Base-by-base conservation (phyloP, 2,888 invertebrate genomes). In the Napeogenes sylphis region DNA sequence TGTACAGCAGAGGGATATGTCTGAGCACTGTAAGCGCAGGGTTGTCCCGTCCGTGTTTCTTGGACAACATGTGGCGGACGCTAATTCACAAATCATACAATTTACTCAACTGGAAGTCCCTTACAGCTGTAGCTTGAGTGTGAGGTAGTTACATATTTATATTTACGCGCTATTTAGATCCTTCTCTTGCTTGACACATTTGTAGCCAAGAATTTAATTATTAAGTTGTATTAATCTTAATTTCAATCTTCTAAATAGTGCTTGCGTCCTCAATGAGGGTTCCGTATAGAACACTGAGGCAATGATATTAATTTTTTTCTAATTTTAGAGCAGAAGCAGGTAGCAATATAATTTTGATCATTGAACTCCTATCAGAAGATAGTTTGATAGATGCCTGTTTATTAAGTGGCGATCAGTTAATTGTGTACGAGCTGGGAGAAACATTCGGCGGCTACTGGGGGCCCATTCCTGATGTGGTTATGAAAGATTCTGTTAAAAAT, bases 381-480 rank as follows among this genome's bases (percentile, higher is more conserved):
- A 75, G 68, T 47, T 62, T 85, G 13, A 13, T 54, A 21, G 61
- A 67, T 0, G 68, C 80, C 0, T 90, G 90, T 66, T 53, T 65
- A 0, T 46, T 70, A 5, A 71, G 71, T 45, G 67, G 71, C 4
- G 73, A 81, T 55, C 89, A 87, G 70, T 63, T 90, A 32, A 53
- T 81, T 4, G 81, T 90, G 10, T 86, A 85, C 56, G 85, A 84
- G 61, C 75, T 88, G 68, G 82, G 83, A 0, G 89, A 89, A 71
- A 86, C 85, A 0, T 88, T 84, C 61, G 88, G 89, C 0, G 88
- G 87, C 0, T 90, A 89, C 67, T 90, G 89, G 90, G 88, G 83
- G 0, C 75, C 80, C 2, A 56, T 87, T 35, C 83, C 85, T 0
- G 75, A 83, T n/a, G 65, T 65, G 12, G 46, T 83, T 45, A 65